phyloP scores from a whole-genome alignment of 1,140 invertebrate species.

The Drosophila dunni region DNA sequence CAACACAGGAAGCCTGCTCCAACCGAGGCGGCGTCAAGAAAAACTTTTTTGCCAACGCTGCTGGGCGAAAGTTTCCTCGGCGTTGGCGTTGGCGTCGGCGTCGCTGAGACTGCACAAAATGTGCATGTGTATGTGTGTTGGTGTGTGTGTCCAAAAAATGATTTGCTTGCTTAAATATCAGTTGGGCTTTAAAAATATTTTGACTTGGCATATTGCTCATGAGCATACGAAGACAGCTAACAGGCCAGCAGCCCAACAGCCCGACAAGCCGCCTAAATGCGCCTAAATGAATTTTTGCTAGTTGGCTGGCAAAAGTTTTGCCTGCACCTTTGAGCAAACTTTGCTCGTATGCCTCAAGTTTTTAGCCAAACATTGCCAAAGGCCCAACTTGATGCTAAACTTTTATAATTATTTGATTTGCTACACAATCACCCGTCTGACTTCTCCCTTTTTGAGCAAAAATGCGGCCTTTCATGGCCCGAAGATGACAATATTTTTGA shows the following conservation, averaged over 20 bases:
- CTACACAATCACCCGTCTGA: conserved; percentile 42
- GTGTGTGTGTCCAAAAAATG: conserved; percentile 55
- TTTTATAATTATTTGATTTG: conserved; percentile 82
- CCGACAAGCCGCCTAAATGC: conserved; percentile 56
- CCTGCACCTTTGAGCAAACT: conserved; percentile 69
- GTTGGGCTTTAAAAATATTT: conserved; percentile 61
- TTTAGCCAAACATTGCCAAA: conserved; percentile 51
- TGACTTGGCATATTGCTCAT: conserved; percentile 32
- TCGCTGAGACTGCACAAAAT: conserved; percentile 70
- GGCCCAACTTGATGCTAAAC: conserved; percentile 47
- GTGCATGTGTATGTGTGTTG: conserved; percentile 30
- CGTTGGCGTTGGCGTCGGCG: conserved; percentile 3
- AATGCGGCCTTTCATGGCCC: conserved; percentile 19
- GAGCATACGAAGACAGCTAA: conserved; percentile 24
- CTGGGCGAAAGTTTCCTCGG: conserved; percentile 67
- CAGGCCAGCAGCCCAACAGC: conserved; percentile 1
- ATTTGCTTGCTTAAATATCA: conserved; percentile 60
- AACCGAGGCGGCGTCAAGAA: conserved; percentile 34
- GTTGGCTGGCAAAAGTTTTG: conserved; percentile 64
- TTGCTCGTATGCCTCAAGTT: conserved; percentile 60
- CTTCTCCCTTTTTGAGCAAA: neutral
- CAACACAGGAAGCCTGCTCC: conserved; percentile 38
- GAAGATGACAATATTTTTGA: conserved; percentile 29
- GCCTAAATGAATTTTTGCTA: conserved; percentile 74
- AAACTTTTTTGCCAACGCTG: conserved; percentile 73